These are phyloP conservation scores for Stratiomys singularior DNA, from an alignment of 2,888 invertebrate genomes.

Conservation along the genomic window DNA sequence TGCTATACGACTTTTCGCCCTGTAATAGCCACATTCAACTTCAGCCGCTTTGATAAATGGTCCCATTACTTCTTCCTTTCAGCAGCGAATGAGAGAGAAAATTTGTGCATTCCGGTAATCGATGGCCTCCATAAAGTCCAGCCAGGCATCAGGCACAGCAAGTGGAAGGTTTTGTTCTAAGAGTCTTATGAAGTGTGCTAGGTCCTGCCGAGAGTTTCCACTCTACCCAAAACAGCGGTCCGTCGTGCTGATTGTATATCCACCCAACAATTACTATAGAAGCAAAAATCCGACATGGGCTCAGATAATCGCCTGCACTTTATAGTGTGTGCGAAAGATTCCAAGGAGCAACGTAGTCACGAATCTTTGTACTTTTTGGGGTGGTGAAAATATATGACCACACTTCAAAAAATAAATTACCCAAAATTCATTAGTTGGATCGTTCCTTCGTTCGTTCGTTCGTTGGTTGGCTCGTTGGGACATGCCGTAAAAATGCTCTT, in stretches of 20 bases:
- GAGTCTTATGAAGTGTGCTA: not conserved
- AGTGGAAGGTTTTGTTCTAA: conserved; percentile 33
- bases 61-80: conserved; percentile 45
- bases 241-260: not conserved
- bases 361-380: not conserved
- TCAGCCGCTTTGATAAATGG: conserved; percentile 44
- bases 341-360: conserved; percentile 8
- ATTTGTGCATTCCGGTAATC: conserved; percentile 45
- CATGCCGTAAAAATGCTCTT: conserved; percentile 32
- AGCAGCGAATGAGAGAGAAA: conserved; percentile 42
- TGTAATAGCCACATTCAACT: conserved; percentile 45
- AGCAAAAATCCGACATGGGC: conserved; percentile 22
- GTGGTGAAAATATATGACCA: conserved; percentile 39
- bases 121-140: conserved; percentile 43
- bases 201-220: not conserved
- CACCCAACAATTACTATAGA: not conserved
- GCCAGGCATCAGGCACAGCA: not conserved
- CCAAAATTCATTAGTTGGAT: conserved; percentile 45
- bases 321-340: conserved; percentile 32
- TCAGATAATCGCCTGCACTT: conserved; percentile 37
- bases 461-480: too few species aligned
- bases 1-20: conserved; percentile 45
- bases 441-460: too few species aligned
- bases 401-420: conserved; percentile 46
- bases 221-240: not conserved